These are phyloP conservation scores for Aphidius colemani DNA, from an alignment of 2,888 invertebrate species.

Conservation along the genomic window DNA sequence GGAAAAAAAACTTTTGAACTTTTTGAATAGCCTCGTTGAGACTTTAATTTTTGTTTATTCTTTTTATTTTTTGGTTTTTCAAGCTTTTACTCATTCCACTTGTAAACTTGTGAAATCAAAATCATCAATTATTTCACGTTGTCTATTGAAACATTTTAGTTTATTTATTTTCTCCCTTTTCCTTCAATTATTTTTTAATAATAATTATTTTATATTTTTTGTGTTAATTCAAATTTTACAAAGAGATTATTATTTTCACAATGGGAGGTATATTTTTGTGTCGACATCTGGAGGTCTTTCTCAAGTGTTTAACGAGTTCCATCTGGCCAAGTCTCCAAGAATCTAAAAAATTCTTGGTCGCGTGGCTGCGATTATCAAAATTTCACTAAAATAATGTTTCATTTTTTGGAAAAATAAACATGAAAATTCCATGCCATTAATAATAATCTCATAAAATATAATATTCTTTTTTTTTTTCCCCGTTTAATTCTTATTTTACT, in stretches of 20 bases:
- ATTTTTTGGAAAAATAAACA: conserved; percentile 19
- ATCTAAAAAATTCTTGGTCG: conserved; percentile 22
- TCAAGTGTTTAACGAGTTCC: conserved; percentile 13
- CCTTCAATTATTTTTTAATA: not conserved
- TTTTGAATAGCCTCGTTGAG: conserved; percentile 45
- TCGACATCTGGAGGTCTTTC: conserved; percentile 14
- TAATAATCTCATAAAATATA: conserved; percentile 20
- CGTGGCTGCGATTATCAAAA: conserved; percentile 30
- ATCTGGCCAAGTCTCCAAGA: conserved; percentile 20
- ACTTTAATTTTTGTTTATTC: conserved; percentile 27
- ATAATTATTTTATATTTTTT: not conserved
- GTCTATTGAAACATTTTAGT: not conserved
- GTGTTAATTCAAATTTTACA: not conserved
- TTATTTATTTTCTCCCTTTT: not conserved
- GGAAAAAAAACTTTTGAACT: conserved; percentile 38
- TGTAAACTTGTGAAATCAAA: too few species aligned
- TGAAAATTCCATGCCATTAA: conserved; percentile 13
- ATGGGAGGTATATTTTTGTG: conserved; percentile 17
- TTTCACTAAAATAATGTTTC: not conserved
- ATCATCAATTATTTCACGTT: too few species aligned
- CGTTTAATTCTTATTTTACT: too few species aligned
- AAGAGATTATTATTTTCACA: not conserved
- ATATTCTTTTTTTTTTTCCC: not conserved
- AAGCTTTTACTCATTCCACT: not conserved
- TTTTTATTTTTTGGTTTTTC: conserved; percentile 11